A percentile compares a stretch with the other conserved stretches of the same genome.
phyloP scores from a whole-genome alignment of 2,888 invertebrate genomes.

The Agelastica alni region DNA sequence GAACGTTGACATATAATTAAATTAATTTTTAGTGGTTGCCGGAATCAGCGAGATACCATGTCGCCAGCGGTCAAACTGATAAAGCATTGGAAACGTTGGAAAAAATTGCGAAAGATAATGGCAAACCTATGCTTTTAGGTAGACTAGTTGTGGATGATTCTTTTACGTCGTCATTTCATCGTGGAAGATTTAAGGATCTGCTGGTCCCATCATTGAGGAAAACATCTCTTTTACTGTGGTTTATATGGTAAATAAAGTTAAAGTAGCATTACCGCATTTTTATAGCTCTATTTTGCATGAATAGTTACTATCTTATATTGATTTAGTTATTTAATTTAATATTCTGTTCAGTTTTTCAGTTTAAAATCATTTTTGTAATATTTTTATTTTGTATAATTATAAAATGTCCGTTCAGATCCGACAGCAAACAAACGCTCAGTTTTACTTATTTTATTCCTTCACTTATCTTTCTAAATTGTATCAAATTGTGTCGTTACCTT shows the following conservation, averaged over 20 bases:
- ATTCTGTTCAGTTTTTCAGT: too few species aligned
- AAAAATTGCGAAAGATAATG: constrained; percentile 86
- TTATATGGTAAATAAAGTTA: constrained; percentile 83
- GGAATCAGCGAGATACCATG: constrained; percentile 88
- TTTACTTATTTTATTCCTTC: too few species aligned
- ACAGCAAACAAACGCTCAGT: too few species aligned
- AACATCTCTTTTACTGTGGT: constrained; percentile 88
- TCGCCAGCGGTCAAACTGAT: constrained; percentile 84
- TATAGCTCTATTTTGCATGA: too few species aligned
- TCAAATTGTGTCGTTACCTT: too few species aligned
- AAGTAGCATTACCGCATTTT: too few species aligned
- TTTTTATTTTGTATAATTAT: too few species aligned
- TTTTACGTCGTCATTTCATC: constrained; percentile 62
- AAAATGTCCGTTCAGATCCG: too few species aligned
- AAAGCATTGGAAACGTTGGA: constrained; percentile 83
- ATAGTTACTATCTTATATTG: too few species aligned
- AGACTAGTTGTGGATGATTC: constrained; percentile 80
- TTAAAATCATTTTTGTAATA: too few species aligned
- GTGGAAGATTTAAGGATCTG: constrained; percentile 72
- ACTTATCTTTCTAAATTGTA: too few species aligned
- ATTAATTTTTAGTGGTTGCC: constrained; percentile 77
- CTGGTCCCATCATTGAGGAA: constrained; percentile 78
- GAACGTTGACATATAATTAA: neutral
- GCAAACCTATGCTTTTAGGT: constrained; percentile 85
- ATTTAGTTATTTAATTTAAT: too few species aligned